A percentile compares a stretch with the other conserved stretches of the same genome.
These are phyloP conservation scores for Schizotus pectinicornis DNA, from an alignment of 2,888 invertebrate species.

Conservation along the genomic window DNA sequence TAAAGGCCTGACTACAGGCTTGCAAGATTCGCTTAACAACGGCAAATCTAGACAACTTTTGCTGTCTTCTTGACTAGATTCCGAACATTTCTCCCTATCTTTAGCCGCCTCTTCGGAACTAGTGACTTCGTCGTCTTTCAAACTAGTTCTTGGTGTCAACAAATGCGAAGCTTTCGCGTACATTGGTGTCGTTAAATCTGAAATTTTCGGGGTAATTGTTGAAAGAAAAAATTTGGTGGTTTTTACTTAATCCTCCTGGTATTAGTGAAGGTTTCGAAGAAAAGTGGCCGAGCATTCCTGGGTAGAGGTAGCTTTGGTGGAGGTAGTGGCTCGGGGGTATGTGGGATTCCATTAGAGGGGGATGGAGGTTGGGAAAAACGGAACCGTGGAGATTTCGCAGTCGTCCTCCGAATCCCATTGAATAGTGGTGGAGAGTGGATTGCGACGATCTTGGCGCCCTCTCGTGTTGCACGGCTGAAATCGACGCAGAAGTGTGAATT, in stretches of 20 bases:
- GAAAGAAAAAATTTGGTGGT: background rate
- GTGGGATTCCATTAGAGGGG: constrained; percentile 39
- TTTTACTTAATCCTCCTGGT: constrained; percentile 33
- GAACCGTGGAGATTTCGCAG: constrained; percentile 48
- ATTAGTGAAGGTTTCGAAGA: constrained; percentile 47
- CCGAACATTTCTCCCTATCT: constrained; percentile 35
- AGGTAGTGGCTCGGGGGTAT: constrained; percentile 45
- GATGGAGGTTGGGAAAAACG: constrained; percentile 48
- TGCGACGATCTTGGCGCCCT: constrained; percentile 74
- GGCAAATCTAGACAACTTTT: constrained; percentile 49
- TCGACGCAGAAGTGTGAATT: constrained; percentile 22
- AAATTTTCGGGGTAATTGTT: background rate
- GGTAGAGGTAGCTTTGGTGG: constrained; percentile 55
- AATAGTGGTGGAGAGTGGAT: constrained; percentile 51
- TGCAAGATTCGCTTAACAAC: constrained; percentile 42
- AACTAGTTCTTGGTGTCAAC: constrained; percentile 42
- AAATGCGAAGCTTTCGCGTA: constrained; percentile 8
- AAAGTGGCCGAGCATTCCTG: constrained; percentile 54
- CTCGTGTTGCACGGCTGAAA: constrained; percentile 89
- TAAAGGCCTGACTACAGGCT: constrained; percentile 40
- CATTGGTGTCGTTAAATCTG: constrained; percentile 5
- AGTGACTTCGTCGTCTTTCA: constrained; percentile 77
- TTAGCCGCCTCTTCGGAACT: constrained; percentile 73
- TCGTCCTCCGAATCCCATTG: constrained; percentile 47
- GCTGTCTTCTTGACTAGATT: constrained; percentile 28